phyloP scores from a whole-genome alignment of 2,888 invertebrate genomes.

The Shargacucullia verbasci region DNA sequence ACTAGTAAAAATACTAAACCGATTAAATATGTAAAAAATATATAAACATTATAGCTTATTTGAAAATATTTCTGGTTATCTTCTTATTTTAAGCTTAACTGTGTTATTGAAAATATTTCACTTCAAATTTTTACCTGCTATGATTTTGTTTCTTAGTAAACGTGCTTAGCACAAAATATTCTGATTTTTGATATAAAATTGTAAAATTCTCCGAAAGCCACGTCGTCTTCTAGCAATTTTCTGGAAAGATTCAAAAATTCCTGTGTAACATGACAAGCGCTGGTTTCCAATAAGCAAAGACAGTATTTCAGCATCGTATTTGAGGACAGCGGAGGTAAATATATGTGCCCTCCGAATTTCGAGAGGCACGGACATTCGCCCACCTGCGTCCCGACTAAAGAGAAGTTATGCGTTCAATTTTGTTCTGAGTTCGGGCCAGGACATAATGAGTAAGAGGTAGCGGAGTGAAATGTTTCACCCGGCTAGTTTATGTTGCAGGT shows the following conservation, averaged over 20 bases:
- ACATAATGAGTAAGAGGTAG: conserved; percentile 26
- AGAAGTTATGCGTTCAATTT: conserved; percentile 78
- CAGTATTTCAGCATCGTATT: conserved; percentile 54
- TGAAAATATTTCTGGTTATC: no score
- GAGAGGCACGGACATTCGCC: conserved; percentile 56
- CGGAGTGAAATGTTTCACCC: conserved; percentile 19
- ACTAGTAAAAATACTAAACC: no score
- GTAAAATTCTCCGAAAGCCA: no score
- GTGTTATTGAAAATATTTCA: no score
- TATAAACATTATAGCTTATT: no score
- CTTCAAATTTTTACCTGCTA: no score
- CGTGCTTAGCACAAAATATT: no score
- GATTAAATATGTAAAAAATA: no score
- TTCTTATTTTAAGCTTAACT: no score
- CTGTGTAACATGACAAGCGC: conserved; percentile 35
- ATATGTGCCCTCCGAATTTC: conserved; percentile 56
- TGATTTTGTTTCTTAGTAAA: no score
- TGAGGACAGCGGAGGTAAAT: conserved; percentile 47
- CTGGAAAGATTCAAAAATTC: conserved; percentile 8
- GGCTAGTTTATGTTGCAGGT: conserved; percentile 14
- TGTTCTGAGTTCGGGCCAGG: conserved; percentile 45
- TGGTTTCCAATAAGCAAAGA: conserved; percentile 55
- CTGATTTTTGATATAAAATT: no score
- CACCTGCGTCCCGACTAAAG: conserved; percentile 70
- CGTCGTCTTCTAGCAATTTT: conserved; percentile 9